Conservation (phyloP, 1,140 invertebrate genomes). For the Drosophila albomicans region DNA sequence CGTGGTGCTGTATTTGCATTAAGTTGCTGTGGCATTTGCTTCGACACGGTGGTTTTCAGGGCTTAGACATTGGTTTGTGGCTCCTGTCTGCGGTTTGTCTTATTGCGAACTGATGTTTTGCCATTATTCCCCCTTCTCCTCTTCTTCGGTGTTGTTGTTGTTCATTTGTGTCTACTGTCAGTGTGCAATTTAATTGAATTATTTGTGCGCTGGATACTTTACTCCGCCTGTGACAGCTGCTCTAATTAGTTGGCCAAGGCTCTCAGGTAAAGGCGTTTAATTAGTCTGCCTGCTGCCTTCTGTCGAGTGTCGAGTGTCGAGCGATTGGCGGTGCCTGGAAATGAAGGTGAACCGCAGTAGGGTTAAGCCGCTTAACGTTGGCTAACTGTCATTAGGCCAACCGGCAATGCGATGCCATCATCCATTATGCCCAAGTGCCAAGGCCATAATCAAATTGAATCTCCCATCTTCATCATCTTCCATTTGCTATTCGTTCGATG, state of each 20-base stretch:
- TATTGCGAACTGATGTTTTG: slow-evolving; percentile 24
- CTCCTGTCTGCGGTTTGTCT: slow-evolving; percentile 56
- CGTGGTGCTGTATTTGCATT: slow-evolving; percentile 51
- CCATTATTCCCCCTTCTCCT: too few species aligned
- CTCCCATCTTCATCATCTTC: slow-evolving; percentile 12
- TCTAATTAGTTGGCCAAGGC: slow-evolving; percentile 65
- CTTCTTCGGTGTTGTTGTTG: slow-evolving; percentile 12
- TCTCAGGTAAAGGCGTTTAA: slow-evolving; percentile 62
- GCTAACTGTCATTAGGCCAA: slow-evolving; percentile 34
- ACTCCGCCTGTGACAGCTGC: slow-evolving; percentile 65
- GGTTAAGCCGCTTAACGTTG: slow-evolving; percentile 67
- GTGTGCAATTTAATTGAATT: slow-evolving; percentile 77
- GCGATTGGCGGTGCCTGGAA: slow-evolving; percentile 23
- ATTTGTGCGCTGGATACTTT: slow-evolving; percentile 62
- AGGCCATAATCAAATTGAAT: slow-evolving; percentile 33
- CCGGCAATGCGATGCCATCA: slow-evolving; percentile 48
- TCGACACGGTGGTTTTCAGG: slow-evolving; percentile 54
- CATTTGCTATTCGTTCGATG: neutral
- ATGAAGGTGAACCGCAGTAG: slow-evolving; percentile 70
- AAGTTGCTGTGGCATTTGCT: slow-evolving; percentile 42
- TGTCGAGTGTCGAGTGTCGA: slow-evolving; percentile 12
- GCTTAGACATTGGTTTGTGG: slow-evolving; percentile 49
- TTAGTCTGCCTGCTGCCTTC: slow-evolving; percentile 52
- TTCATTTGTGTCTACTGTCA: slow-evolving; percentile 38
- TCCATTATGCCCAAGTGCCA: slow-evolving; percentile 54